Base-by-base conservation (phyloP, 2,113 vertebrate genomes). In the Indicator indicator region DNA sequence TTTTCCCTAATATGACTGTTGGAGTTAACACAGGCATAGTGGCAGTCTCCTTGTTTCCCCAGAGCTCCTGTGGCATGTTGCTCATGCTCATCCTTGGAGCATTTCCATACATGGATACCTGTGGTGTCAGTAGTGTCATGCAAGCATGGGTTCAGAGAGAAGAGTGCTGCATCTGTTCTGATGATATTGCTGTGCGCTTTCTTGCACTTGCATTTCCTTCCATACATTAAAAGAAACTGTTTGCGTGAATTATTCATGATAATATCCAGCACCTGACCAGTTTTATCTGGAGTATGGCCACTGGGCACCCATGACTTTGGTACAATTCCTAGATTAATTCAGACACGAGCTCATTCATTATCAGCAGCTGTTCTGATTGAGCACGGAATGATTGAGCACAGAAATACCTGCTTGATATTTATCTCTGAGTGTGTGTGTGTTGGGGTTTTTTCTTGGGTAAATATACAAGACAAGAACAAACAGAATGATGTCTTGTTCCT, bases 91-190 rank as follows among this genome's bases (percentile, higher is more conserved):
- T 12, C 40, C 56, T 21, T 18, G 71, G 24, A 16, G 8, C 3
- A 14, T 30, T 63, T 19, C 21, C 36, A 2, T 0, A 0, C 2
- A 17, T 10, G 56, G 50, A 11, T 15, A 5, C 21, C 69, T 19
- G 48, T 6, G 13, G 19, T 16, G 12, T 3, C 20, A 26, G 60
- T 16, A 32, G 5, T 30, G 5, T 28, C 17, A 19, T 1, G 11
- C 23, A 30, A 8, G 44, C 19, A 3, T 9, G 27, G 5, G 5
- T 48, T 69, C 67, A 32, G 56, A 27, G 42, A 21, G 12, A 16
- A 13, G 50, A 27, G 59, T 36, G 33, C 54, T 62, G 30, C 40
- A 20, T 52, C 70, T 76, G 12, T 55, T 67, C 46, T 33, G 33
- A 27, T 17, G 14, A 32, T 18, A 12, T 3, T 38, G 33, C 30